A percentile compares a stretch with the other conserved stretches of the same genome.
Conservation (phyloP, 2,113 vertebrate species). For the Monopterus albus region DNA sequence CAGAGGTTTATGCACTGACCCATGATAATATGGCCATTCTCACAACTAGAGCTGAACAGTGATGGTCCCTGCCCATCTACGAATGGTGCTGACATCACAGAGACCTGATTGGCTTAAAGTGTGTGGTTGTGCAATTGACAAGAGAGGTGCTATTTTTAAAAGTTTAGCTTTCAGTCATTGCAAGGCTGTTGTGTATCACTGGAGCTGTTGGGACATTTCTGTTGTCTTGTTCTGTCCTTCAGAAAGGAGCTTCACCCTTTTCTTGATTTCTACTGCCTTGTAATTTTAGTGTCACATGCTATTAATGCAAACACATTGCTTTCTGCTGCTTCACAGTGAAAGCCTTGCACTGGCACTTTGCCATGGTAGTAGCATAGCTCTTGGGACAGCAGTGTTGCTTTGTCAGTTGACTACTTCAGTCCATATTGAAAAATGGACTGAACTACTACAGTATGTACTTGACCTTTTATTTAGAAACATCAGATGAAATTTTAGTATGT, state of each 20-base stretch:
- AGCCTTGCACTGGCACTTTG: no score
- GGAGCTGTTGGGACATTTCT: background rate
- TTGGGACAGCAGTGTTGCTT: no score
- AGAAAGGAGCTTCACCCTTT: background rate
- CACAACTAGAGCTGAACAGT: slow-evolving; percentile 28
- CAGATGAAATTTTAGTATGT: no score
- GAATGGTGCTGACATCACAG: slow-evolving; percentile 12
- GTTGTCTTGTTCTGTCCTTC: background rate
- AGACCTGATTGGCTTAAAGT: slow-evolving; percentile 32
- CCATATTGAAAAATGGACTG: no score
- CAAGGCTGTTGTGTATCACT: background rate
- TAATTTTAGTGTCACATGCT: no score
- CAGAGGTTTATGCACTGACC: slow-evolving; percentile 36
- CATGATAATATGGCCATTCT: slow-evolving; percentile 15
- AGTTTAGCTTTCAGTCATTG: background rate
- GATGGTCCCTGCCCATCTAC: slow-evolving; percentile 23
- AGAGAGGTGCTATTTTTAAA: slow-evolving; percentile 37
- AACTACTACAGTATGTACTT: no score
- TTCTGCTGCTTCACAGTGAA: no score
- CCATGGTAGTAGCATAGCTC: no score
- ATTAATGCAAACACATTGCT: no score
- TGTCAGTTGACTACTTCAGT: no score
- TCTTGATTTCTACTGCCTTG: no score
- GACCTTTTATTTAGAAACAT: no score
- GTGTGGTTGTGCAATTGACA: slow-evolving; percentile 28